These are phyloP conservation scores for Heptranchias perlo DNA, from an alignment of 2,113 vertebrate species.

Conservation along the genomic window DNA sequence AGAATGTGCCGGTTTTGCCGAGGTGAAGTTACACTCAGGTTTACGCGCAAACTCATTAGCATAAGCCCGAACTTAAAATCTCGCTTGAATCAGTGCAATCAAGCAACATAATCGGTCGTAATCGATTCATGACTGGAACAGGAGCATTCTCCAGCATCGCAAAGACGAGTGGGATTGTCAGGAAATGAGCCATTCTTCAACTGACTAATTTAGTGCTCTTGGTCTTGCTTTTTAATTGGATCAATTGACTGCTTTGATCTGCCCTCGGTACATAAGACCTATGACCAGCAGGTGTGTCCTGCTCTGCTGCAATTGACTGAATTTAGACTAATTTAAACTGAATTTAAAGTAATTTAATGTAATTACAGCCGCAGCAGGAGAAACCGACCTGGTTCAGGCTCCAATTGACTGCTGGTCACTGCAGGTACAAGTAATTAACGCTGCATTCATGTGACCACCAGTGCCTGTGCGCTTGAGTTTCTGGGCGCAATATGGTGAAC, in stretches of 20 bases:
- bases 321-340: neutral
- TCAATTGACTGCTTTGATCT: neutral
- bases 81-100: neutral
- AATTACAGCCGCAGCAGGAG: neutral
- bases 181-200: neutral
- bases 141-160: neutral
- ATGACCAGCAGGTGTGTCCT: neutral
- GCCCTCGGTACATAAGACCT: neutral
- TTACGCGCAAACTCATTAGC: neutral
- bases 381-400: neutral
- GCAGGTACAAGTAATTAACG: neutral
- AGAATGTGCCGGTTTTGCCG: neutral
- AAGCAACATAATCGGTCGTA: neutral
- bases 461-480: neutral
- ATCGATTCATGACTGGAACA: neutral
- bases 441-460: neutral
- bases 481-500: neutral
- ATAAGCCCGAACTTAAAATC: neutral
- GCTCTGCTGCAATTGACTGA: neutral
- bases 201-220: neutral
- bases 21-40: neutral
- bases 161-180: neutral
- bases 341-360: neutral
- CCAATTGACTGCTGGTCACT: neutral
- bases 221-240: neutral